Base-by-base conservation (phyloP, 2,797 vertebrate genomes). In the Enteromius mattozi region DNA sequence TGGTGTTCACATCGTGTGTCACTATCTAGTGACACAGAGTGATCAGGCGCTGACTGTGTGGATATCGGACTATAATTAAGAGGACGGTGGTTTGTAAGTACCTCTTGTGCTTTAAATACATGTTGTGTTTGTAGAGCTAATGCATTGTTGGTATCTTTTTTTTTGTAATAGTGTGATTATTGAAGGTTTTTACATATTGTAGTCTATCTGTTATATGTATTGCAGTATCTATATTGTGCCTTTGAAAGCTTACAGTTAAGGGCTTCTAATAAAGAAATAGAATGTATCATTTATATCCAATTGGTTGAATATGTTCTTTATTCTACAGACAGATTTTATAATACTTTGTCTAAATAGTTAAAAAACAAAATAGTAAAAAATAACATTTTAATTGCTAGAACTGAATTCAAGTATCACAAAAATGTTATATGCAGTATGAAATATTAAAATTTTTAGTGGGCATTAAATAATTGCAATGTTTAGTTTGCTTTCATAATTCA, bases 1-100 rank as follows among this genome's bases (percentile, higher is more conserved):
- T 89, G 89, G 91, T 91, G 90, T 88, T 83, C 51, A 88, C 87
- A 90, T 90, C 89, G 91, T 82, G 86, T 86, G 72, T 69, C 54
- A 37, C 66, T 51, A 9, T 45, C 72, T 65, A 30, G 37, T 65
- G 84, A 51, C 71, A 45, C 24, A 13, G 42, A 74, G 70, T 80
- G 86, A 65, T 75, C 49, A 72, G 76, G 13, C 81, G 79, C 83
- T 16, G 65, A 45, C 78, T 54, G 35, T 76, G 70, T 76, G 79
- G 83, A 86, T 87, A 78, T 56, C 65, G 12, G 45, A 61, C 24
- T 19, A 56, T 49, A 56, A 69, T 84, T 70, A 79, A 27, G 42
- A 69, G 61, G 45, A 82, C 72, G 6, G 21, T 68, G 13, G 59
- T 47, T 78, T 79, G 89, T 90, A 87, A 90, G 89, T 89, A 89